Evolutionary conservation across 2,888 invertebrate species (phyloP).

Genomic region (Tetragonisca angustula): DNA sequence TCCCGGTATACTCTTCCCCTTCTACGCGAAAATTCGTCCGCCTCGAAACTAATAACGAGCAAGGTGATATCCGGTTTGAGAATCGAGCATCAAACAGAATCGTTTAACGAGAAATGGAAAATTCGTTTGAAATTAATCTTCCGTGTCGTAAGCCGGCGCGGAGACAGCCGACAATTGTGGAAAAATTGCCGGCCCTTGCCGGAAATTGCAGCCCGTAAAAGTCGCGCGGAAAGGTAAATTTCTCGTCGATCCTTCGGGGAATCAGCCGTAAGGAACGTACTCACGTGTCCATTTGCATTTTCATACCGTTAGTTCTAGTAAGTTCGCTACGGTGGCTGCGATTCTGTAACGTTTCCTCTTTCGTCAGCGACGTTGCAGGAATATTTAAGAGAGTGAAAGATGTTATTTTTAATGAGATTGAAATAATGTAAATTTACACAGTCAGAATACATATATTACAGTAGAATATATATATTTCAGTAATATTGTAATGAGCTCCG

Average conservation of each 20-base stretch:
- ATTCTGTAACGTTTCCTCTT: background rate
- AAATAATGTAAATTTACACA: too few relatives aligned
- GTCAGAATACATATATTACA: too few relatives aligned
- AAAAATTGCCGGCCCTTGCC: slow-evolving; percentile 46
- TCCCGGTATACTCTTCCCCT: background rate
- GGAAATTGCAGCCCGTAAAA: slow-evolving; percentile 42
- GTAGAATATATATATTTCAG: too few relatives aligned
- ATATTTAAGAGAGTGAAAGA: background rate
- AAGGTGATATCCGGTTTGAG: slow-evolving; percentile 55
- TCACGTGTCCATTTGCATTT: slow-evolving; percentile 12
- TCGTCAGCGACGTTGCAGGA: background rate
- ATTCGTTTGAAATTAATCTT: slow-evolving; percentile 60
- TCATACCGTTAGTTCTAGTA: slow-evolving; percentile 6
- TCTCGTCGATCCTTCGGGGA: background rate
- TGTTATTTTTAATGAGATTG: too few relatives aligned
- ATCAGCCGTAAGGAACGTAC: background rate
- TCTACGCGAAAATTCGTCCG: background rate
- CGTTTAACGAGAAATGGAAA: slow-evolving; percentile 51
- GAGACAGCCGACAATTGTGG: background rate
- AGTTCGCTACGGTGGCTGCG: background rate
- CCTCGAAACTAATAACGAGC: slow-evolving; percentile 53
- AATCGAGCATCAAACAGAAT: slow-evolving; percentile 2
- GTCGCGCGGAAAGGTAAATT: background rate
- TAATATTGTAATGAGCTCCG: too few relatives aligned
- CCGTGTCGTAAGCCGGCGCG: slow-evolving; percentile 2